phyloP scores from a whole-genome alignment of 2,113 vertebrate species.

The Sinocyclocheilus anshuiensis region DNA sequence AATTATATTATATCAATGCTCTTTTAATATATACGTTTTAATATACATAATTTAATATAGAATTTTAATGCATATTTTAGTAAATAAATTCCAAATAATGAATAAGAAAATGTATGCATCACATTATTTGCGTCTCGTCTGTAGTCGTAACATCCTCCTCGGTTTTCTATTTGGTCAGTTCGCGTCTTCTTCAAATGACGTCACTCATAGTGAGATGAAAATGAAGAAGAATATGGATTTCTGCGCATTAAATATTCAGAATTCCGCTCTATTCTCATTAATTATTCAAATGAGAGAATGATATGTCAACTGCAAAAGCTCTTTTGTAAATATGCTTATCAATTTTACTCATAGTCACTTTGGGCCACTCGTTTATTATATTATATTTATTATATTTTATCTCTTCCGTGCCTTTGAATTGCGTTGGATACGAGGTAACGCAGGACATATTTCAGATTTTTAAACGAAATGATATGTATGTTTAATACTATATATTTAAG shows the following conservation, averaged over 20 bases:
- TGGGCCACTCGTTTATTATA: conserved; percentile 77
- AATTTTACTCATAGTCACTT: conserved; percentile 77
- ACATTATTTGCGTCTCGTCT: not conserved
- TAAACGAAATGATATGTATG: not conserved
- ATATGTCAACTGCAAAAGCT: conserved; percentile 77
- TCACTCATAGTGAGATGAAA: conserved; percentile 70
- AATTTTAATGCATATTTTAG: not conserved
- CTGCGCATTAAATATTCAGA: conserved; percentile 78
- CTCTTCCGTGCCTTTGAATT: conserved; percentile 71
- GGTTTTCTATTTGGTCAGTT: conserved; percentile 11
- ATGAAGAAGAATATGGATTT: conserved; percentile 65
- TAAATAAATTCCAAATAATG: not conserved
- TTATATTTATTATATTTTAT: conserved; percentile 73
- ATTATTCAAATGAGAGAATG: conserved; percentile 77
- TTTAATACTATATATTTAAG: not conserved
- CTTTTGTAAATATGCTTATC: conserved; percentile 79
- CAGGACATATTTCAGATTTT: not conserved
- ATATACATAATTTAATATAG: not conserved
- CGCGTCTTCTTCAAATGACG: conserved; percentile 63
- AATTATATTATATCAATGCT: not conserved
- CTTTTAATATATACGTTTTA: not conserved
- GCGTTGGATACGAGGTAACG: conserved; percentile 49
- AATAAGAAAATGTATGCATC: not conserved
- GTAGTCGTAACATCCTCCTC: not conserved
- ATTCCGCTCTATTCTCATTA: conserved; percentile 70